Base-by-base conservation (phyloP, 2,888 invertebrate genomes). In the Plebejus argus region DNA sequence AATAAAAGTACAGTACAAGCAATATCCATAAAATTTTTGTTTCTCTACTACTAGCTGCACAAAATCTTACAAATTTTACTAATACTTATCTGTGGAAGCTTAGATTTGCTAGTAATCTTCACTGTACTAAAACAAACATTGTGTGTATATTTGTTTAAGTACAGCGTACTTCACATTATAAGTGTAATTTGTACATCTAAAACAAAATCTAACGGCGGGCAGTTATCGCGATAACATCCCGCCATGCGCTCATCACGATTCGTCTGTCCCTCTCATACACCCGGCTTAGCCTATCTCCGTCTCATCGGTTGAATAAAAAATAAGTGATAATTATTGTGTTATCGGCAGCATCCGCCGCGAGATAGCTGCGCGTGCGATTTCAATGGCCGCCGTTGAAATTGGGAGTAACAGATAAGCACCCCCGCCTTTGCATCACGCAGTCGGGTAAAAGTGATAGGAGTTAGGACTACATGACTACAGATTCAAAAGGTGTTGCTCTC, bases 241-340 rank as follows among this genome's bases (percentile, higher is more conserved):
- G 90, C 81, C 90, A 91, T 89, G 91, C 90, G 88, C 82, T 83
- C 87, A 90, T 89, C 91, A 91, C 90, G 90, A 86, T 81, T 71
- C 76, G 79, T 78, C 85, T 82, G 80, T 91, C 90, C 82, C 89
- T 49, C 79, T 91, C 87, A 20, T 84, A 83, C 88, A 49, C 72
- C 70, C 76, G 39, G 82, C 74, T 80, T 82, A 81, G 86, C 85
- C 86, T 81, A 78, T 88, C 84, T 83, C 82, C 84, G 86, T 88
- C 88, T 84, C 81, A 82, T 83, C 83, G 89, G 84, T 84, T 83
- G 85, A 87, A 86, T 86, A 91, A 91, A 91, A 87, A 90, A 89
- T 87, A 87, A 89, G 86, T 82, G 83, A 82, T 87, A 83, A 82
- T 86, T 86, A 84, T 83, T 83, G 81, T 81, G 81, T 78, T 90